A percentile compares a stretch with the other conserved stretches of the same genome.
phyloP scores from a whole-genome alignment of 2,888 invertebrate species.

The Drosophila mimica region DNA sequence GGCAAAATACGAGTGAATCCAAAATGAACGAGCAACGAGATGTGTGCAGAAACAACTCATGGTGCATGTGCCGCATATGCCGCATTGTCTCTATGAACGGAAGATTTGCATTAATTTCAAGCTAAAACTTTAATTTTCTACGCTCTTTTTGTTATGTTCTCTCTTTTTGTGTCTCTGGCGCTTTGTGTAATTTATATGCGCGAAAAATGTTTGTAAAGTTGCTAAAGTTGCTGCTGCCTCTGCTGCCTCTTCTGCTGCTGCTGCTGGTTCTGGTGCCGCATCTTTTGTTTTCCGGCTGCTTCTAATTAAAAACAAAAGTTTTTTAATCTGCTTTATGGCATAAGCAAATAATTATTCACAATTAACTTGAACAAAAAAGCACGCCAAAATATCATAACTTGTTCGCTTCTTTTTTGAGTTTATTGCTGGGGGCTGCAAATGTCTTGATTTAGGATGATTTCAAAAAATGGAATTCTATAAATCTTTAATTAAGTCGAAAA shows the following conservation, averaged over 20 bases:
- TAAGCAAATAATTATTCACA: conserved; percentile 77
- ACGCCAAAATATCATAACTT: conserved; percentile 50
- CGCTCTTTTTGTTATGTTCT: conserved; percentile 19
- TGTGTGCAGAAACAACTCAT: conserved; percentile 55
- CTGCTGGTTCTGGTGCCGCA: conserved; percentile 41
- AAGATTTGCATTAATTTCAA: conserved; percentile 70
- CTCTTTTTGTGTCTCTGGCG: conserved; percentile 42
- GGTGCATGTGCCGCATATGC: conserved; percentile 52
- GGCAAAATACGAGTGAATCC: conserved; percentile 2
- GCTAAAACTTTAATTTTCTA: conserved; percentile 59
- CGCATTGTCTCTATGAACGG: conserved; percentile 51
- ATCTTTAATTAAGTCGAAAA: neutral
- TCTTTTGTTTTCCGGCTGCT: conserved; percentile 68
- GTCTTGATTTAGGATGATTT: conserved; percentile 4
- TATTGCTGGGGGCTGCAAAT: conserved; percentile 16
- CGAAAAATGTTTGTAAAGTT: conserved; percentile 69
- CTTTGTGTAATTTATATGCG: conserved; percentile 72
- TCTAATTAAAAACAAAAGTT: conserved; percentile 79
- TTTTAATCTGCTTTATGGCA: conserved; percentile 79
- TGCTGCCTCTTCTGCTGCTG: conserved; percentile 2
- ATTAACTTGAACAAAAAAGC: conserved; percentile 63
- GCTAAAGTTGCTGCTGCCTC: conserved; percentile 45
- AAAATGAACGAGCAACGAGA: conserved; percentile 3
- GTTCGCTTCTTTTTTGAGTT: conserved; percentile 7
- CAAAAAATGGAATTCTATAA: neutral